Conservation (phyloP, 2,888 invertebrate genomes). For the Phengaris alcon region DNA sequence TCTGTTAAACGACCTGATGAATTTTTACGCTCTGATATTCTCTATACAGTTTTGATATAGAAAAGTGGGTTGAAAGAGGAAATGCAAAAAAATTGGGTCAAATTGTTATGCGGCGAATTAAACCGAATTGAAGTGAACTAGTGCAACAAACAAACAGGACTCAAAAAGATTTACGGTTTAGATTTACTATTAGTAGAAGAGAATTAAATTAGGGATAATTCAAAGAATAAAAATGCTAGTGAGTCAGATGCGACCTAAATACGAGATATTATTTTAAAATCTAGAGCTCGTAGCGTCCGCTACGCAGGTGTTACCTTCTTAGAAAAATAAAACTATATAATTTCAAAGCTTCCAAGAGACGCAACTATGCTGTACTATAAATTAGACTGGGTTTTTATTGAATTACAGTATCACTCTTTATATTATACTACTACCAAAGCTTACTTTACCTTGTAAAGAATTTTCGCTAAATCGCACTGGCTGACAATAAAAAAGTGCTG, state of each 20-base stretch:
- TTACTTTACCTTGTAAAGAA: neutral
- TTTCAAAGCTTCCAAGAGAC: too few relatives aligned
- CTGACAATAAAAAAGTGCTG: neutral
- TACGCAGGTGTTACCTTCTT: neutral
- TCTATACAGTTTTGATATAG: constrained; percentile 43
- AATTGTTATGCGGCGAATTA: constrained; percentile 19
- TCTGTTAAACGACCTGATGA: constrained; percentile 49
- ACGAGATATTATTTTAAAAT: neutral
- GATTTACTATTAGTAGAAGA: neutral
- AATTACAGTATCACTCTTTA: neutral
- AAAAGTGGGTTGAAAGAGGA: constrained; percentile 33
- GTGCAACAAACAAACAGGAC: neutral
- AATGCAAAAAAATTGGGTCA: constrained; percentile 23
- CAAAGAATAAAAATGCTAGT: neutral
- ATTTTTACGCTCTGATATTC: constrained; percentile 47
- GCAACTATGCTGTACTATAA: too few relatives aligned
- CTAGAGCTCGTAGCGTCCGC: neutral
- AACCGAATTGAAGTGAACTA: constrained; percentile 13
- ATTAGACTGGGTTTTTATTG: too few relatives aligned
- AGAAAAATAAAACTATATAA: too few relatives aligned
- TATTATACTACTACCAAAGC: neutral
- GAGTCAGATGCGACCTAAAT: neutral
- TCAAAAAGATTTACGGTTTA: neutral
- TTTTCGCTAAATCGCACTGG: neutral
- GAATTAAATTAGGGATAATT: neutral